Conservation (phyloP, 2,888 invertebrate species). For the Cataglyphis livida region DNA sequence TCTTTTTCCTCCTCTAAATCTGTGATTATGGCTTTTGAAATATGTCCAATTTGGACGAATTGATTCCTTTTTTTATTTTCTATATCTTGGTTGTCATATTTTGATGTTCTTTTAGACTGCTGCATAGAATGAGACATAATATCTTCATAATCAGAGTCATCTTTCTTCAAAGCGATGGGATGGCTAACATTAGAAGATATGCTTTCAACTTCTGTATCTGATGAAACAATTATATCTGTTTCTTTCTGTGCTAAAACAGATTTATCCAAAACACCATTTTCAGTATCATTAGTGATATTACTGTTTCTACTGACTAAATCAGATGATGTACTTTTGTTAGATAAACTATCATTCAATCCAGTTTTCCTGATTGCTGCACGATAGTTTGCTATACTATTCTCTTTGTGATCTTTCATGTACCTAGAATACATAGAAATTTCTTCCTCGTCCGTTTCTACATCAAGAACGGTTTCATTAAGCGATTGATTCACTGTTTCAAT, state of each 20-base stretch:
- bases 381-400: slow-evolving; percentile 81
- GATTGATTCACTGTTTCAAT: slow-evolving; percentile 1
- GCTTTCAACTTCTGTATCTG: slow-evolving; percentile 36
- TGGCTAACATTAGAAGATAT: slow-evolving; percentile 14
- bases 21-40: neutral
- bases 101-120: neutral
- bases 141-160: neutral
- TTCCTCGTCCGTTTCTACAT: slow-evolving; percentile 25
- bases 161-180: neutral
- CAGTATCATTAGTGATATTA: neutral
- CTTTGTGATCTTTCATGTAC: slow-evolving; percentile 75
- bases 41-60: neutral
- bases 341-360: slow-evolving; percentile 23
- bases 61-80: slow-evolving; percentile 7
- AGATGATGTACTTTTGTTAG: slow-evolving; percentile 11
- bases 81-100: neutral
- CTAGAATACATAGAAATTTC: slow-evolving; percentile 79
- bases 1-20: neutral
- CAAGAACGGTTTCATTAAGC: neutral
- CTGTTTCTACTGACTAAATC: neutral
- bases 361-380: slow-evolving; percentile 60
- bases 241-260: slow-evolving; percentile 29
- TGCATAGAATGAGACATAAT: neutral
- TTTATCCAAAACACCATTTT: neutral
- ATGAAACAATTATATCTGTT: slow-evolving; percentile 41